These are phyloP conservation scores for Ptychochromis oligacanthus DNA, from an alignment of 2,113 vertebrate genomes.

Conservation along the genomic window DNA sequence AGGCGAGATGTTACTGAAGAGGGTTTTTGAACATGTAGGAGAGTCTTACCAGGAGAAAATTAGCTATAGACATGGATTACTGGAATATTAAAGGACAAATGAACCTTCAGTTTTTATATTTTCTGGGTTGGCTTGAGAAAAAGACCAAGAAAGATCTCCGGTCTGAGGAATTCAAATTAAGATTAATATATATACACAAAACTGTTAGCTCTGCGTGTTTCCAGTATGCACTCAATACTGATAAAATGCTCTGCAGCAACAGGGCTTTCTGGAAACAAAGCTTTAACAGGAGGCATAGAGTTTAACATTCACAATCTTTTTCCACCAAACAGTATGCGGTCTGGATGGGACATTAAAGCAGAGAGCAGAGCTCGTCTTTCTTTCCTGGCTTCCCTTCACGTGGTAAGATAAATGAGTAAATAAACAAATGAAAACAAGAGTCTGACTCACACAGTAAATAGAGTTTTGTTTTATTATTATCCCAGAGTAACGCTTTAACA, in stretches of 20 bases:
- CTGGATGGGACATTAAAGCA: conserved; percentile 42
- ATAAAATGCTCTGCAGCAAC: background rate
- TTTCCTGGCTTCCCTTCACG: conserved; percentile 29
- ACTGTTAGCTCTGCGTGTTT: background rate
- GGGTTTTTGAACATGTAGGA: background rate
- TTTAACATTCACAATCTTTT: background rate
- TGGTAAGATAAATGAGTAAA: conserved; percentile 18
- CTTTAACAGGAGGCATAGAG: background rate
- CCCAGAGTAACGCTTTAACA: background rate
- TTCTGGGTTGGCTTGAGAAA: background rate
- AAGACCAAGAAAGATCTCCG: background rate
- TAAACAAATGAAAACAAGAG: conserved; percentile 31
- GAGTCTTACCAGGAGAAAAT: conserved; percentile 7
- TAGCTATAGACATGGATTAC: background rate
- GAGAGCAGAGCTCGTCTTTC: background rate
- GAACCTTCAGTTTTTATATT: background rate
- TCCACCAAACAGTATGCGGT: conserved; percentile 27
- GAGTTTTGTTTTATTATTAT: conserved; percentile 9
- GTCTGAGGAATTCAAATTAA: conserved; percentile 3
- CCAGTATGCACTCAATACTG: background rate
- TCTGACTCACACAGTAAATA: conserved; percentile 21
- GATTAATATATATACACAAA: conserved; percentile 14
- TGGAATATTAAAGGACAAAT: background rate
- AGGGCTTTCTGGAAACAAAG: background rate
- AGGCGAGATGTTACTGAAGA: background rate